These are phyloP conservation scores for Trididemnum clinides DNA, from an alignment of 23 tunicate species.

Conservation along the genomic window DNA sequence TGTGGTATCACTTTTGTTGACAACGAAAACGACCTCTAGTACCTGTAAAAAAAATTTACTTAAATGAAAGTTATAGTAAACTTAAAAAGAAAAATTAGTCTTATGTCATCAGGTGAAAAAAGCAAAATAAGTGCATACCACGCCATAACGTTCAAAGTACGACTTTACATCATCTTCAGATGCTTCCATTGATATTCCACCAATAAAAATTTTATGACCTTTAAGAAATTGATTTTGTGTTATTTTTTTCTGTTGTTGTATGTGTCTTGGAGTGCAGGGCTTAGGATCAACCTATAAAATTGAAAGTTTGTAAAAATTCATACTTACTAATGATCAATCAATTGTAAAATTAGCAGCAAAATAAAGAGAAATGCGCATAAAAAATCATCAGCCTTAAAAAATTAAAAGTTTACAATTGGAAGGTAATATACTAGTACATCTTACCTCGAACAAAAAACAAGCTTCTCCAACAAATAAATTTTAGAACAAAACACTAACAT, in stretches of 20 bases:
- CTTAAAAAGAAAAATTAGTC: neutral
- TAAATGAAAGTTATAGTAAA: neutral
- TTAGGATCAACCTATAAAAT: slow-evolving; percentile 85
- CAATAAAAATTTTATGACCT: slow-evolving; percentile 84
- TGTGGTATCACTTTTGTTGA: slow-evolving; percentile 69
- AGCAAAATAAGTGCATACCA: slow-evolving; percentile 17
- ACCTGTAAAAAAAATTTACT: slow-evolving; percentile 43
- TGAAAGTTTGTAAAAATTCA: neutral
- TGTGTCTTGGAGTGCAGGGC: slow-evolving; percentile 81
- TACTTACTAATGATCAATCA: too few relatives aligned
- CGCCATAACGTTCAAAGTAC: slow-evolving; percentile 73
- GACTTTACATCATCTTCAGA: slow-evolving; percentile 65
- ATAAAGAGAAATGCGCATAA: too few relatives aligned
- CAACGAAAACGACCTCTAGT: slow-evolving; percentile 77
- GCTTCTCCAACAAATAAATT: too few relatives aligned
- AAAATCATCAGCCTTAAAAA: too few relatives aligned
- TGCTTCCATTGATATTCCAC: slow-evolving; percentile 85
- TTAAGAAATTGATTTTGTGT: slow-evolving; percentile 35
- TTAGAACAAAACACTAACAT: too few relatives aligned
- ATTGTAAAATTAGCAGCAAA: too few relatives aligned
- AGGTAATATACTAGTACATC: too few relatives aligned
- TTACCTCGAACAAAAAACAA: too few relatives aligned
- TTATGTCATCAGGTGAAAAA: too few relatives aligned
- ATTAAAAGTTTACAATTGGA: too few relatives aligned
- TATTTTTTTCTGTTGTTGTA: slow-evolving; percentile 72